Evolutionary conservation across 2,113 vertebrate species (phyloP), one percentile per base, ranked within the genome.

Genomic region (Nothobranchius furzeri): DNA sequence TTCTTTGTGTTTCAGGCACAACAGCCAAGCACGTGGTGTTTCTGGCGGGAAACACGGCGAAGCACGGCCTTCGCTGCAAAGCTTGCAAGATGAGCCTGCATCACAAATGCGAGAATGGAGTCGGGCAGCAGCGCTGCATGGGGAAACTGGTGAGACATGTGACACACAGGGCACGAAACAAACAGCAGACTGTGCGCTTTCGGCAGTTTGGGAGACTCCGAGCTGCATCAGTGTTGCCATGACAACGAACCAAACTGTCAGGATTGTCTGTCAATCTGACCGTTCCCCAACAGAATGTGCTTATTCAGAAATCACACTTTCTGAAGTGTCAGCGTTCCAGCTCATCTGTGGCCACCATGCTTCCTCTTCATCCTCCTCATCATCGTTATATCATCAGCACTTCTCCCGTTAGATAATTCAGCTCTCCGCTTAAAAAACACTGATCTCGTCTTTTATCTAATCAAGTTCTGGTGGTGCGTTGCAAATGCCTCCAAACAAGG

Each of bases 11-110:
- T 35, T 76, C 82, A 94, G 93, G 93, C 75, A 91, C 91, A 53
- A 94, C 92, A 20, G 89, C 93, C 88, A 99, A 99, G 77, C 95
- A 96, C 0, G 96, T 91, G 85, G 0, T 94, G 50, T 88, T 15
- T 82, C 88, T 88, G 79, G 87, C 95, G 85, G 96, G 96, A 78
- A 94, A 92, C 64, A 97, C 94, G 0, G 93, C 95, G 3, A 98
- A 98, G 75, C 95, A 98, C 0, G 98, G 98, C 17, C 94, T 99
- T 54, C 96, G 98, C 72, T 99, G 98, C 64, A 98, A 98, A 91
- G 96, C 96, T 74, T 99, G 98, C 79, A 99, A 99, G 89, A 97
- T 99, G 97, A 98, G 96, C 88, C 94, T 98, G 85, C 98, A 99
- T 79, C 96, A 99, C 90, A 99, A 96, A 88, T 99, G 98, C 78